Evolutionary conservation across 2,797 vertebrate species (phyloP).

Genomic region (Callimico goeldii): DNA sequence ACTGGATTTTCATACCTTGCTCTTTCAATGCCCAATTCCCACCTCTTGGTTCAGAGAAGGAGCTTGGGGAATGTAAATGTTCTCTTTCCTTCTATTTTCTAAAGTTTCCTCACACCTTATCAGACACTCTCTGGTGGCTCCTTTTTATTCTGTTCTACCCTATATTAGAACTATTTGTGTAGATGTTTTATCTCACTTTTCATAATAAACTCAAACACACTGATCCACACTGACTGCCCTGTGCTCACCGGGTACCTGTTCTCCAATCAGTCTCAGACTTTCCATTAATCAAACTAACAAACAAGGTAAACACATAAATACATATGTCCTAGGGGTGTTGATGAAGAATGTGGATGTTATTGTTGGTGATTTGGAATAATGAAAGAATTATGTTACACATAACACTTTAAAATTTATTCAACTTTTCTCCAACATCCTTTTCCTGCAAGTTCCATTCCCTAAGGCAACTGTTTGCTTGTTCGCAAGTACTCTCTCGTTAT

Average conservation of each 20-base stretch:
- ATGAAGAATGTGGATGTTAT: not conserved
- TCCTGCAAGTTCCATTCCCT: not conserved
- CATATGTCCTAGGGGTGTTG: accelerated
- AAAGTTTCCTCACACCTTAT: not conserved
- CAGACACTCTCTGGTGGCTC: too few species aligned
- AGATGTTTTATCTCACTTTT: not conserved
- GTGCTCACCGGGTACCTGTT: not conserved
- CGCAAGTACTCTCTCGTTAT: not conserved
- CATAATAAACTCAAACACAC: not conserved
- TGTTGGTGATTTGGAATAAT: not conserved
- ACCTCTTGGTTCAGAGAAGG: not conserved
- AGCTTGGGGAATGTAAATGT: not conserved
- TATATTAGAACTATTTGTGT: not conserved
- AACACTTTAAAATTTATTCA: not conserved
- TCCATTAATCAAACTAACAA: not conserved
- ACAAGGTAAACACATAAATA: not conserved
- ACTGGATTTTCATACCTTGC: not conserved
- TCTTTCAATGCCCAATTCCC: not conserved
- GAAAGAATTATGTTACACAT: not conserved
- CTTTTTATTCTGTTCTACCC: not conserved
- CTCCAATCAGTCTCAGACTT: not conserved
- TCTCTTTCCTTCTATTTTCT: not conserved
- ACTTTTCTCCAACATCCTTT: not conserved
- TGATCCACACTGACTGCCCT: not conserved
- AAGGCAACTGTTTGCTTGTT: not conserved